A percentile compares a stretch with the other conserved stretches of the same genome.
Conservation (phyloP, 2,113 vertebrate genomes). For the Coptodon bakossiorum region DNA sequence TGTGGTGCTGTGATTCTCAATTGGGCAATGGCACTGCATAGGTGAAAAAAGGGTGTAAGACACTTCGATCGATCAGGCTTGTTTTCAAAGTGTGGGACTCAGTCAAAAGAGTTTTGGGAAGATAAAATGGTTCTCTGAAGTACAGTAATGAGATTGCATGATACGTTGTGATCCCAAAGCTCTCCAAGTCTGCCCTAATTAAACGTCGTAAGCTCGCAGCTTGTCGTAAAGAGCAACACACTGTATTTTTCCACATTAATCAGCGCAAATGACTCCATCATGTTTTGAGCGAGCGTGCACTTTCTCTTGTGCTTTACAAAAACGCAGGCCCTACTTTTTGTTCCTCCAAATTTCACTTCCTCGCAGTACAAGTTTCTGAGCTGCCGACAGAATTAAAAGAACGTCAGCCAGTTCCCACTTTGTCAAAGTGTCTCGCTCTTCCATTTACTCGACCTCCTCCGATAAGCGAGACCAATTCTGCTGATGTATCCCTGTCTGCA, state of each 20-base stretch:
- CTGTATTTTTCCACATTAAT: background rate
- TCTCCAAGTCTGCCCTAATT: constrained; percentile 29
- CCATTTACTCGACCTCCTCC: background rate
- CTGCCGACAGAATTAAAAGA: constrained; percentile 2
- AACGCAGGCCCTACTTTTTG: background rate
- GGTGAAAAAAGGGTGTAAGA: background rate
- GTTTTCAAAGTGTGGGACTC: constrained; percentile 4
- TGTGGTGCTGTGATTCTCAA: background rate
- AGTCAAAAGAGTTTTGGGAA: constrained; percentile 9
- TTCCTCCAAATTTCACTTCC: background rate
- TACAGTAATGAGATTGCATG: constrained; percentile 14
- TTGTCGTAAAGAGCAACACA: background rate
- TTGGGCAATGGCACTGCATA: background rate
- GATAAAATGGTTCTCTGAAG: constrained; percentile 15
- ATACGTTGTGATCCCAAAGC: constrained; percentile 5
- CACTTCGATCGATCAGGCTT: constrained; percentile 2
- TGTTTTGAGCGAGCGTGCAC: background rate
- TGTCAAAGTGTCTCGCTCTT: background rate
- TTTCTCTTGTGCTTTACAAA: background rate
- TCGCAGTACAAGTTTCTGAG: background rate
- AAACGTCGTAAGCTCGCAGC: background rate
- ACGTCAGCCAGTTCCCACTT: background rate
- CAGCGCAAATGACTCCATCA: background rate
- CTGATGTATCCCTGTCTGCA: constrained; percentile 35
- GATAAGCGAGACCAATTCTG: constrained; percentile 40